phyloP scores from a whole-genome alignment of 2,113 vertebrate species.

The Hippocampus barbouri region DNA sequence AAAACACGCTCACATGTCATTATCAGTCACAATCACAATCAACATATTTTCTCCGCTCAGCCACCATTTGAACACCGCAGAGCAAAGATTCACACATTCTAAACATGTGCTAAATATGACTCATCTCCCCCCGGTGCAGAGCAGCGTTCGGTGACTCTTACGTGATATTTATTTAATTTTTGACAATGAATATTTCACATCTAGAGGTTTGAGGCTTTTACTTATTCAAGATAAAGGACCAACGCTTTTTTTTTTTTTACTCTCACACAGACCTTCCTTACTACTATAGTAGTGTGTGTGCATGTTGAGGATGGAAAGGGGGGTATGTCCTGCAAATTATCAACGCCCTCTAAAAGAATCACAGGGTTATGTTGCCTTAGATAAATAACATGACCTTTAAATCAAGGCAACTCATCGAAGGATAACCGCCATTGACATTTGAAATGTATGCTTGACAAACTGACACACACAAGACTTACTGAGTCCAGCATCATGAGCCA shows the following conservation, averaged over 20 bases:
- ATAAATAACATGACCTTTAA: slow-evolving; percentile 59
- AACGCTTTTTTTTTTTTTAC: slow-evolving; percentile 37
- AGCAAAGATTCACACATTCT: slow-evolving; percentile 17
- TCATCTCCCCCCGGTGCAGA: slow-evolving; percentile 26
- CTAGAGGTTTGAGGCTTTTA: slow-evolving; percentile 51
- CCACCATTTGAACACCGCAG: slow-evolving; percentile 1
- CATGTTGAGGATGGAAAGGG: too few species aligned
- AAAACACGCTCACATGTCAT: background rate
- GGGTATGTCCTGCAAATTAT: background rate
- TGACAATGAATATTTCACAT: slow-evolving; percentile 67
- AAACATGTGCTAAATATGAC: slow-evolving; percentile 18
- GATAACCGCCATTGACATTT: slow-evolving; percentile 61
- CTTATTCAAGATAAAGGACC: slow-evolving; percentile 63
- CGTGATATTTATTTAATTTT: slow-evolving; percentile 18
- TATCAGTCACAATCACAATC: slow-evolving; percentile 1
- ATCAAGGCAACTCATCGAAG: slow-evolving; percentile 38
- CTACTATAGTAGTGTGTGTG: slow-evolving; percentile 10
- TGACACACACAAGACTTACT: slow-evolving; percentile 11
- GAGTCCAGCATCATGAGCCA: background rate
- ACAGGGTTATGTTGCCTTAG: slow-evolving; percentile 30
- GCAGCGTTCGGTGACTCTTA: slow-evolving; percentile 43
- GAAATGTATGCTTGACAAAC: slow-evolving; percentile 43
- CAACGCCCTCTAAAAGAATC: slow-evolving; percentile 22
- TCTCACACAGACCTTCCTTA: slow-evolving; percentile 56
- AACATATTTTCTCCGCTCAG: background rate